Evolutionary conservation across 2,797 vertebrate genomes (phyloP).

Genomic region (Rhabdophis nuchalis): DNA sequence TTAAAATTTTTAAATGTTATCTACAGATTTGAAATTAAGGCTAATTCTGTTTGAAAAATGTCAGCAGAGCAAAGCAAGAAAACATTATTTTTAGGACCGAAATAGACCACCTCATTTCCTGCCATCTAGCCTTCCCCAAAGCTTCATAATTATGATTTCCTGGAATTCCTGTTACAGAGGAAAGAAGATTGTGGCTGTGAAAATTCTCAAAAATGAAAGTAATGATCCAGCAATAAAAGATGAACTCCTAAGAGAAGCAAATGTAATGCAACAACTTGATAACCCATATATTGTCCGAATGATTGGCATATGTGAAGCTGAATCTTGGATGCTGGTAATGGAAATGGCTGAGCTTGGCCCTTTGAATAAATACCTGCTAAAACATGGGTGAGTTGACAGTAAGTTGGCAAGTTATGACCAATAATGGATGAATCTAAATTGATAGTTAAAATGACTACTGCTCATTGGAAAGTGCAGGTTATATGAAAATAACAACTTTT

Average conservation of each 20-base stretch:
- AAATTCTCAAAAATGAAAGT: conserved; percentile 91
- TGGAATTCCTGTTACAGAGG: conserved; percentile 68
- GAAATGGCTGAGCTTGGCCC: conserved; percentile 94
- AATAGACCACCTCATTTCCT: not conserved
- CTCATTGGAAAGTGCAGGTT: not conserved
- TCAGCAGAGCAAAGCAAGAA: not conserved
- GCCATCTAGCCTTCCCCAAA: not conserved
- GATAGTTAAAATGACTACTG: not conserved
- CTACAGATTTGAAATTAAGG: not conserved
- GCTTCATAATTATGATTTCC: not conserved
- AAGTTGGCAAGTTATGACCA: not conserved
- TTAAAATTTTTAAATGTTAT: not conserved
- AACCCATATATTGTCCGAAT: conserved; percentile 98
- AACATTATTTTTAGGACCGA: not conserved
- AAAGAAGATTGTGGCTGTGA: conserved; percentile 87
- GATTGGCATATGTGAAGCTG: conserved; percentile 95
- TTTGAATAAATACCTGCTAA: conserved; percentile 89
- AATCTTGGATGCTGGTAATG: conserved; percentile 97
- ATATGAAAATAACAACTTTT: not conserved
- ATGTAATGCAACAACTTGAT: conserved; percentile 95
- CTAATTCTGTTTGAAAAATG: not conserved
- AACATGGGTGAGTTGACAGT: conserved; percentile 76
- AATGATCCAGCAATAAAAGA: conserved; percentile 80
- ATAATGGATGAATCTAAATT: not conserved
- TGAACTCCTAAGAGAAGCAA: conserved; percentile 88